phyloP scores from a whole-genome alignment of 1,140 invertebrate genomes.

The Lerema accius region DNA sequence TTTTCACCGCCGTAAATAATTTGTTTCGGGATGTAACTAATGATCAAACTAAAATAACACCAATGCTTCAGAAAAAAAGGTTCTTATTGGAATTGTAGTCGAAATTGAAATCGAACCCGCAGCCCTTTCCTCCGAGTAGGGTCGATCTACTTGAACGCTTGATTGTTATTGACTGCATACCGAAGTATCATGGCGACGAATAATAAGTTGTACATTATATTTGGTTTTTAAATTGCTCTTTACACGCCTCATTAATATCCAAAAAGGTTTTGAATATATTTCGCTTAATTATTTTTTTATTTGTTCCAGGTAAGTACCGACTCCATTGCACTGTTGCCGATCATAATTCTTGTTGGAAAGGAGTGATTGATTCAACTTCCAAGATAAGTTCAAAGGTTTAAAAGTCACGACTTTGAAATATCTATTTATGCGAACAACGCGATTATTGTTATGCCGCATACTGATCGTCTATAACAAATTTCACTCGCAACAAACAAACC shows the following conservation, averaged over 20 bases:
- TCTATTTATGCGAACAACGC: not conserved
- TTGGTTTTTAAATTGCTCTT: constrained; percentile 23
- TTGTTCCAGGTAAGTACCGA: constrained; percentile 59
- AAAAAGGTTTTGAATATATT: constrained; percentile 24
- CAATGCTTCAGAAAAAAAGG: constrained; percentile 25
- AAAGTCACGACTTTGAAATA: not conserved
- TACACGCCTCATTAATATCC: constrained; percentile 12
- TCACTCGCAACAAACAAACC: not conserved
- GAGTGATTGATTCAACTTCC: not conserved
- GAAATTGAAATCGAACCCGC: constrained; percentile 42
- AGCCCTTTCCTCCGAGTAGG: constrained; percentile 46
- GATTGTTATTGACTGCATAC: constrained; percentile 52
- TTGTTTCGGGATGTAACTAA: constrained; percentile 42
- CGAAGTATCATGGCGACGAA: constrained; percentile 44
- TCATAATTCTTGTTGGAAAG: not conserved
- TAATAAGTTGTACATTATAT: constrained; percentile 43
- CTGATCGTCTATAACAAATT: constrained; percentile 5
- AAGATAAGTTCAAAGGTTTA: not conserved
- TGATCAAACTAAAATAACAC: constrained; percentile 11
- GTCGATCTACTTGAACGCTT: constrained; percentile 56
- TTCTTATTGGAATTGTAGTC: constrained; percentile 19
- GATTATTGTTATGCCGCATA: constrained; percentile 5
- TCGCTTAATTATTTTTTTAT: constrained; percentile 41
- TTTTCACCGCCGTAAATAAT: constrained; percentile 65
- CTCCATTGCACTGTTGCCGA: not conserved